These are phyloP conservation scores for Drosophila tsacasi DNA, from an alignment of 1,140 invertebrate species.

Conservation along the genomic window DNA sequence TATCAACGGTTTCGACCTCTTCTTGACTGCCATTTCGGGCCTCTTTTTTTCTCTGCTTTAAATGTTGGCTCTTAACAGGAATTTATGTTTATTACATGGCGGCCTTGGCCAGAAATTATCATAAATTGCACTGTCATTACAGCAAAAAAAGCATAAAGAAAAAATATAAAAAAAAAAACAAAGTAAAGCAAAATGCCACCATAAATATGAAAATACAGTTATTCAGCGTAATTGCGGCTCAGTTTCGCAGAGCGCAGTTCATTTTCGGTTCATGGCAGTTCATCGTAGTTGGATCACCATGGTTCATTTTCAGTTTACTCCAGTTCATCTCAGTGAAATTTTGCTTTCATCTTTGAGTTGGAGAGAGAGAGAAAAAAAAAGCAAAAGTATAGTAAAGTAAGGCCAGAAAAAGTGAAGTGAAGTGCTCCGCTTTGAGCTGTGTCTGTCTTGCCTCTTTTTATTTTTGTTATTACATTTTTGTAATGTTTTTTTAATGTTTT, in stretches of 20 bases:
- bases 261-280: slow-evolving; percentile 45
- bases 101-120: slow-evolving; percentile 76
- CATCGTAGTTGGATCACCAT: slow-evolving; percentile 19
- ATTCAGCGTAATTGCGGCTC: slow-evolving; percentile 34
- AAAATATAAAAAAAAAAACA: slow-evolving; percentile 1
- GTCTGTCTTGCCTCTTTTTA: slow-evolving; percentile 59
- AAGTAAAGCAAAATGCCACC: slow-evolving; percentile 54
- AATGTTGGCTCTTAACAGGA: slow-evolving; percentile 72
- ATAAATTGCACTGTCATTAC: slow-evolving; percentile 81
- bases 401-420: slow-evolving; percentile 27
- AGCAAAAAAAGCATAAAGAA: slow-evolving; percentile 10
- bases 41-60: slow-evolving; percentile 45
- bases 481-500: slow-evolving; percentile 57
- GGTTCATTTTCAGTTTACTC: slow-evolving; percentile 41
- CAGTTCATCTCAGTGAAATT: slow-evolving; percentile 59
- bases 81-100: slow-evolving; percentile 71
- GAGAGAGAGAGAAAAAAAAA: background rate
- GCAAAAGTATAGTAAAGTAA: slow-evolving; percentile 7
- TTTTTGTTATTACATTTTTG: slow-evolving; percentile 41
- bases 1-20: slow-evolving; percentile 50
- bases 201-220: slow-evolving; percentile 75
- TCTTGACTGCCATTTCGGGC: slow-evolving; percentile 28
- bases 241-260: slow-evolving; percentile 34
- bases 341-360: slow-evolving; percentile 66
- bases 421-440: slow-evolving; percentile 36